Evolutionary conservation across 2,113 vertebrate genomes (phyloP), one percentile per base, ranked within the genome.

Genomic region (Progne subis): DNA sequence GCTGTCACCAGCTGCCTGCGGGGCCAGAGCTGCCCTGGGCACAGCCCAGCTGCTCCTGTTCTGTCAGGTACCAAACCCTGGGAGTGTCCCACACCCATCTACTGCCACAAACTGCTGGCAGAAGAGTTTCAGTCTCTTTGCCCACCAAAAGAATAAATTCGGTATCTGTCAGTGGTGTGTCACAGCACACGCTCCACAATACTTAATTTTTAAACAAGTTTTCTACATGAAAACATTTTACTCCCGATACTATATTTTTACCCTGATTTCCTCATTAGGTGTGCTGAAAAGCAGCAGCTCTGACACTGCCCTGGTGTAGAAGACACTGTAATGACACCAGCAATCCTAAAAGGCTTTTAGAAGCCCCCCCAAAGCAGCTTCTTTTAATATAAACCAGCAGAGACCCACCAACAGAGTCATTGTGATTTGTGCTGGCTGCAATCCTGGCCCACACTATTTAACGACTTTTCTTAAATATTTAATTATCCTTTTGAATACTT

Each of bases 401-500:
- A 82, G 72, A 77, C 19, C 44, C 69, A 50, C 82, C 68, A 65
- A 13, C 5, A 31, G 84, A 82, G 52, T 6, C 84, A 44, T n/a
- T 74, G n/a, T 85, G 95, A 93, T 94, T 96, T 88, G 52, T 23
- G 56, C 56, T 0, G 0, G 50, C 75, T 65, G 43, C 86, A 90
- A 44, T 43, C 64, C 92, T 84, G 50, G 24, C 93, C 94, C 94
- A 86, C 75, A 23, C 77, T 49, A 70, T 90, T 95, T 92, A 94
- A 85, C 0, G 0, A 47, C 67, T 86, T 94, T 96, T 91, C 88
- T 96, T 94, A 90, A 94, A 96, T 94, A 93, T 94, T 96, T 93
- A 67, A 94, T 96, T 92, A 81, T 44, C 76, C 55, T 77, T 91
- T 77, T 72, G 87, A 95, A 74, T n/a, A 18, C 80, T 82, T 94